Evolutionary conservation across 64 coral and sea anemone genomes (phyloP).

Genomic region (Anthopleura sola): DNA sequence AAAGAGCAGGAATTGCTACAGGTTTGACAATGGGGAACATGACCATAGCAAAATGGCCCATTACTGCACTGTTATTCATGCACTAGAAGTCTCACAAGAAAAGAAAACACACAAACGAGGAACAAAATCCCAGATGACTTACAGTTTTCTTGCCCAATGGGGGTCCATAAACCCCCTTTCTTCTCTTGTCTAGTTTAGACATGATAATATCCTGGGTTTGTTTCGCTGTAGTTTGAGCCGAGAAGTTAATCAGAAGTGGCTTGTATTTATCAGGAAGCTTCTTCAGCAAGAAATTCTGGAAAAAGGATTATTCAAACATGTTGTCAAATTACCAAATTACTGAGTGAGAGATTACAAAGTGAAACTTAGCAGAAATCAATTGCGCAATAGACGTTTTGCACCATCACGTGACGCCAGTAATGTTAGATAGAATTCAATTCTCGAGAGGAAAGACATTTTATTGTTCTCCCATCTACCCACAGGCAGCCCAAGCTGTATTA

Average conservation of each 20-base stretch:
- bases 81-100: not conserved
- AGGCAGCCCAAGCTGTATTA: too few relatives aligned
- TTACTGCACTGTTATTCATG: too few relatives aligned
- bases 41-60: too few relatives aligned
- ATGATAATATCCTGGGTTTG: constrained; percentile 99
- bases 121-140: not conserved
- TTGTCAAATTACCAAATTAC: not conserved
- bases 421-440: too few relatives aligned
- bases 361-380: too few relatives aligned
- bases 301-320: not conserved
- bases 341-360: too few relatives aligned
- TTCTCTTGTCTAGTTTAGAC: constrained; percentile 98
- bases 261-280: constrained; percentile 95
- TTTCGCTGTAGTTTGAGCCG: constrained; percentile 98
- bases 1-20: too few relatives aligned
- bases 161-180: constrained; percentile 98
- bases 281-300: constrained; percentile 94
- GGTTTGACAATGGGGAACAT: too few relatives aligned
- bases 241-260: constrained; percentile 98
- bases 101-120: not conserved
- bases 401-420: too few relatives aligned
- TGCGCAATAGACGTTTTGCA: too few relatives aligned
- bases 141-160: constrained; percentile 98
- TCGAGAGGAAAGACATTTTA: too few relatives aligned
- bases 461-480: too few relatives aligned